Evolutionary conservation across 1,140 invertebrate species (phyloP).

Genomic region (Drosophila kohkoa): DNA sequence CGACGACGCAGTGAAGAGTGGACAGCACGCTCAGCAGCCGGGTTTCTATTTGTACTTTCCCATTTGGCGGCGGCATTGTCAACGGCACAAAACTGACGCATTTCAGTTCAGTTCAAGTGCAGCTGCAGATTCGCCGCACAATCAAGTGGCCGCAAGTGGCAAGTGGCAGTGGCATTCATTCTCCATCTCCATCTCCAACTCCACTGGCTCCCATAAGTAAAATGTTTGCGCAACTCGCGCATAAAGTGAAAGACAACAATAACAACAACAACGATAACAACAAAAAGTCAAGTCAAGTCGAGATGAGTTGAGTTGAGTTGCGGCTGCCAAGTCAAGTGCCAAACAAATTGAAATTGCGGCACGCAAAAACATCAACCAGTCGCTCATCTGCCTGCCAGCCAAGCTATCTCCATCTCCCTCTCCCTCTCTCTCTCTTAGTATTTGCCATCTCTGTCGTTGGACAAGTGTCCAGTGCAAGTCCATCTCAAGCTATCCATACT

Average conservation of each 20-base stretch:
- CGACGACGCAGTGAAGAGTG: not conserved
- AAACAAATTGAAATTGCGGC: conserved; percentile 81
- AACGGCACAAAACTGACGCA: conserved; percentile 58
- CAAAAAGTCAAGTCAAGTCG: too few species aligned
- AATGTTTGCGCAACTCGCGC: conserved; percentile 76
- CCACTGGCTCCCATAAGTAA: conserved; percentile 55
- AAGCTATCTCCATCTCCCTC: not conserved
- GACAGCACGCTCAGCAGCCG: conserved; percentile 26
- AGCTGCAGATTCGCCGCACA: conserved; percentile 57
- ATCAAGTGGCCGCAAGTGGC: conserved; percentile 50
- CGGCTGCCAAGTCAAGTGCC: conserved; percentile 49
- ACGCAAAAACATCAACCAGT: conserved; percentile 75
- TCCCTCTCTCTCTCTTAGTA: not conserved
- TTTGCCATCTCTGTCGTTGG: not conserved
- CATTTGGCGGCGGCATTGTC: conserved; percentile 54
- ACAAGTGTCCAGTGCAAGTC: conserved; percentile 22
- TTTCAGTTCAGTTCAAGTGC: conserved; percentile 82
- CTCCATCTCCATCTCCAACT: conserved; percentile 26
- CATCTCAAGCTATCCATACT: conserved; percentile 43
- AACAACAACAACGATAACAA: too few species aligned
- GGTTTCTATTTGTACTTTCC: conserved; percentile 80
- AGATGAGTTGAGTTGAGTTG: not conserved
- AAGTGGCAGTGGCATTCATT: conserved; percentile 7
- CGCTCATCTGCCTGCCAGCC: conserved; percentile 12
- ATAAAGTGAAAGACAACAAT: conserved; percentile 67